Base-by-base conservation (phyloP, 1,140 invertebrate species). In the Musca domestica region DNA sequence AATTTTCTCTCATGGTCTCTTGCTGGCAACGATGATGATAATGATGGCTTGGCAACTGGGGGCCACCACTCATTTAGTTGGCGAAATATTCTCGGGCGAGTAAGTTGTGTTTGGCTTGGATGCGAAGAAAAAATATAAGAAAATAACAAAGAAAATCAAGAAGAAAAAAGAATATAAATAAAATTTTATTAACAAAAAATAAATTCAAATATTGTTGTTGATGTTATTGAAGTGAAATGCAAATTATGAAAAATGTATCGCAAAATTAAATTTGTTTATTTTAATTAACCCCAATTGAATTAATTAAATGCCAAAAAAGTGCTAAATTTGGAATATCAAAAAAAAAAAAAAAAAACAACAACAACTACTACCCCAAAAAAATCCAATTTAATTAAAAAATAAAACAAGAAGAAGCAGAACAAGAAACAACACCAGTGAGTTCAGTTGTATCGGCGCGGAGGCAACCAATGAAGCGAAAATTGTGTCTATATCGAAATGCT, bases 401-500 rank as follows among this genome's bases (percentile, higher is more conserved):
- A n/a, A n/a, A n/a, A 61, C n/a, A 41, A 41, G 34, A 41, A 41
- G 34, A 41, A 41, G 34, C 4, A 41, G n/a, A n/a, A n/a, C n/a
- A n/a, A n/a, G n/a, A n/a, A n/a, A n/a, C n/a, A n/a, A 7, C 34
- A 41, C 10, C 10, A 5, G 34, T 7, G 34, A 41, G 34, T 41
- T 41, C 6, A n/a, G n/a, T n/a, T 30, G 9, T 30, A 30, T 30
- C 27, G 27, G 27, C n/a, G n/a, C n/a, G n/a, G n/a, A n/a, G 27
- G 10, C 6, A 41, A 41, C 34, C 34, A 41, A 61, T 41, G 22
- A 58, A 58, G 23, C 54, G 19, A 61, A 61, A 61, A 61, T 61
- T 61, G 56, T 61, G 56, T 61, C 56, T 61, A 61, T 61, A 61
- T 61, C 56, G 30, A 61, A 61, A 61, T 61, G 56, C 56, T 34